Evolutionary conservation across 2,113 vertebrate genomes (phyloP).

Genomic region (Erythrocercus mccallii): DNA sequence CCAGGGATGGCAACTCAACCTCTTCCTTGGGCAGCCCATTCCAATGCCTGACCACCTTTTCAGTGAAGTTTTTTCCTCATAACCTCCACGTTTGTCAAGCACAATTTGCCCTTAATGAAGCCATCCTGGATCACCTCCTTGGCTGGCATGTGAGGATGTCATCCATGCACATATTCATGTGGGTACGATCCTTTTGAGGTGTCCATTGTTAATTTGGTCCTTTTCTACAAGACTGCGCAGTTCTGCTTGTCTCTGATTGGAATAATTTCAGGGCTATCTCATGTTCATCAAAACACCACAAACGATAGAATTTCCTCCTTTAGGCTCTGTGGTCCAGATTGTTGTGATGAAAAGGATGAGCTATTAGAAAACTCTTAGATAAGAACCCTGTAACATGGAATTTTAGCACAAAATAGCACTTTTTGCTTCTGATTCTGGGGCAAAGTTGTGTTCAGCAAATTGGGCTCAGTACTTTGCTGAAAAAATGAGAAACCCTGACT

Average conservation of each 20-base stretch:
- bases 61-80: background rate
- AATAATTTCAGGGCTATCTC: background rate
- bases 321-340: background rate
- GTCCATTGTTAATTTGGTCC: background rate
- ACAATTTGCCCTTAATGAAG: background rate
- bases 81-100: background rate
- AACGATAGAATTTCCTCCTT: background rate
- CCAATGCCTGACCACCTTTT: background rate
- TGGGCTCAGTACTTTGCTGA: background rate
- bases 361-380: background rate
- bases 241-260: background rate
- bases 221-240: background rate
- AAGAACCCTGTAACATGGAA: background rate
- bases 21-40: background rate
- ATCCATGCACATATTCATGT: background rate
- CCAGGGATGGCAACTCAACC: background rate
- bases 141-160: background rate
- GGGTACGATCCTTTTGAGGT: background rate
- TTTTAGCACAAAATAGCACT: background rate
- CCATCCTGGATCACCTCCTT: background rate
- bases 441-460: background rate
- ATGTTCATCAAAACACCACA: background rate
- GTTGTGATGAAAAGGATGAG: background rate
- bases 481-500: background rate
- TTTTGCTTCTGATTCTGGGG: background rate